Evolutionary conservation across 2,888 invertebrate species (phyloP), one percentile per base, ranked within the genome.

Genomic region (Caenorhabditis sp.): DNA sequence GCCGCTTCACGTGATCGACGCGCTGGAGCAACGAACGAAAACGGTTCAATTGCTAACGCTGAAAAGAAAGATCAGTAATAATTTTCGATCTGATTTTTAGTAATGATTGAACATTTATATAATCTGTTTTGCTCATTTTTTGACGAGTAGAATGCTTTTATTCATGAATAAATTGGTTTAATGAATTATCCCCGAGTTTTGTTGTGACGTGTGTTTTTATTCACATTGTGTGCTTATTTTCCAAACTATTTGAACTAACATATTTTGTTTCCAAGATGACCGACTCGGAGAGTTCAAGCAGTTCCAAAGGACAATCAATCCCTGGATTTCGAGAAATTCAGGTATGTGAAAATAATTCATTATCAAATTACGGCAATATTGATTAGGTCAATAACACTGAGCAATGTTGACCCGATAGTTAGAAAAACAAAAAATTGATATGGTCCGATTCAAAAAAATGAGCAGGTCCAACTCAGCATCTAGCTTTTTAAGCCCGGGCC

Each of bases 41-140:
- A 84, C 61, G 84, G 83, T 51, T 69, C 82, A 4, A 75, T 83
- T 59, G 69, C 83, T n/a, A 63, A 72, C 8, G 70, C 71, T 43
- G 81, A 83, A 61, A 85, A 85, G 77, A 84, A 85, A 57, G 84
- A 85, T 62, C 84, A 83, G 65, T 84, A 58, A 37, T 6, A 31
- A 31, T 10, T 31, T 6, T 4, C 8, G 14, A 43, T 10, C 6
- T 17, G 43, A 43, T 43, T 43, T 43, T 43, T 43, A 19, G 14
- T 31, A 27, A 26, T 26, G 17, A 27, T 31, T 31, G 31, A 31
- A 31, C 31, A 55, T 26, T 55, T 55, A 21, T 51, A 17, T 51
- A 26, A 27, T 55, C 27, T 24, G 27, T 24, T 27, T 55, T 55
- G 26, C 23, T 26, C 23, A 10, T 26, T 55, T n/a, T 55, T 23